A percentile compares a stretch with the other conserved stretches of the same genome.
phyloP scores from a whole-genome alignment of 2,797 vertebrate genomes.

The Pogoniulus pusillus region DNA sequence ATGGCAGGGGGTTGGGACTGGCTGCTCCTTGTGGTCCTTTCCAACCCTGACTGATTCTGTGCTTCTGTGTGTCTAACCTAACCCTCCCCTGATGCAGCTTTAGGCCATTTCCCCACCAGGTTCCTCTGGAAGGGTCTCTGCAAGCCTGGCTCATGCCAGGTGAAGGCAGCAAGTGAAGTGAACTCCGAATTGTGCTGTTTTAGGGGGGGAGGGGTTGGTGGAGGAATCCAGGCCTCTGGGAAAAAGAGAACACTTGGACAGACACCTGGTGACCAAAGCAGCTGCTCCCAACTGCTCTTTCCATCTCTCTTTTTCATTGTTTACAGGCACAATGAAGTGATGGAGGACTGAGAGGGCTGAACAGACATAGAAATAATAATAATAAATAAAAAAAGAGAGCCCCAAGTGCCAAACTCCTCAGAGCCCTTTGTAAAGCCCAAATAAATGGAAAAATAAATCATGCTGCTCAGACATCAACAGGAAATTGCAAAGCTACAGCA shows the following conservation, averaged over 20 bases:
- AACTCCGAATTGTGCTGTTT: neutral
- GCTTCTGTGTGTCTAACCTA: too few relatives aligned
- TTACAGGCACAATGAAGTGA: slow-evolving; percentile 66
- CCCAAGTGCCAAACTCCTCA: slow-evolving; percentile 59
- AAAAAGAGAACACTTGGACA: slow-evolving; percentile 19
- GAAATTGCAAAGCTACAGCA: slow-evolving; percentile 74
- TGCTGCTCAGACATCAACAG: slow-evolving; percentile 66
- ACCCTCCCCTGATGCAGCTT: too few relatives aligned
- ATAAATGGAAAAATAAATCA: slow-evolving; percentile 75
- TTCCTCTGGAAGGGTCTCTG: neutral
- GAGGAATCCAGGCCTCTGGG: neutral
- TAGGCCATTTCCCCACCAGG: too few relatives aligned
- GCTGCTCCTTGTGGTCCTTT: too few relatives aligned
- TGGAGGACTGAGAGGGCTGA: slow-evolving; percentile 54
- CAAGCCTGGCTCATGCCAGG: neutral
- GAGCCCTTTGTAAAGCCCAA: slow-evolving; percentile 62
- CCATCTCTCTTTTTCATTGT: slow-evolving; percentile 68
- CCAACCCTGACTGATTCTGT: too few relatives aligned
- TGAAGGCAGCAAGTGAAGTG: neutral
- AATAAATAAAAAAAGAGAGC: slow-evolving; percentile 17
- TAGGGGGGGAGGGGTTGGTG: too few relatives aligned
- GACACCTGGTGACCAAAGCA: slow-evolving; percentile 50
- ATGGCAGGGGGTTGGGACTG: too few relatives aligned
- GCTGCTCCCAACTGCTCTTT: slow-evolving; percentile 58
- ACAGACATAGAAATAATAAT: neutral